These are phyloP conservation scores for Rana temporaria DNA, from an alignment of 2,113 vertebrate species.

Conservation along the genomic window DNA sequence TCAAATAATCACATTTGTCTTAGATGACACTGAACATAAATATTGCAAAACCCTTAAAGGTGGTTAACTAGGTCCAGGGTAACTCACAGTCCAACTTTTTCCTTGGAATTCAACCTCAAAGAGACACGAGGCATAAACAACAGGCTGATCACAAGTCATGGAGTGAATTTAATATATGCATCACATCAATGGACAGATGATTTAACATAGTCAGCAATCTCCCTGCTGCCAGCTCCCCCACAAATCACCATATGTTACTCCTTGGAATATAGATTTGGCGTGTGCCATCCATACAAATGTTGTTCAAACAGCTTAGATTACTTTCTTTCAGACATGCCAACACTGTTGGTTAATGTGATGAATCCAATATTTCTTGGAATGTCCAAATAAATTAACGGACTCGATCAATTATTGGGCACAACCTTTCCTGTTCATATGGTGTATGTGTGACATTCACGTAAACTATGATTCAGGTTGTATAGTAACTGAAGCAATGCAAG, in stretches of 20 bases:
- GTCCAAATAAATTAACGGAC: not conserved
- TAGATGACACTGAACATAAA: no score
- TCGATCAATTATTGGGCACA: no score
- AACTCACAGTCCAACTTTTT: not conserved
- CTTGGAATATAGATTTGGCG: conserved; percentile 45
- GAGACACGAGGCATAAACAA: conserved; percentile 29
- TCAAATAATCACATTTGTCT: no score
- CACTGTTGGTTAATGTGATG: conserved; percentile 11
- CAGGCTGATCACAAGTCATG: conserved; percentile 35
- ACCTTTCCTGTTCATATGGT: no score
- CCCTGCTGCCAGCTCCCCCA: conserved; percentile 9
- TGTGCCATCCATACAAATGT: conserved; percentile 50
- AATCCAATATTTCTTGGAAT: not conserved
- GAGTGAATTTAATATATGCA: not conserved
- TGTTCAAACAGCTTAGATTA: conserved; percentile 8
- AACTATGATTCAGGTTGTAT: no score
- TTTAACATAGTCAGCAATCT: conserved; percentile 35
- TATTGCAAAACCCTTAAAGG: no score
- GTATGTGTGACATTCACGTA: no score
- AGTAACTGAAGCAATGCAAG: no score
- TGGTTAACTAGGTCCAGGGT: no score
- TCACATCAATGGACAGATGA: not conserved
- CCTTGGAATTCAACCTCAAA: not conserved
- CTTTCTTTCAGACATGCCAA: conserved; percentile 21
- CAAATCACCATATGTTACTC: conserved; percentile 59